Percentiles rank a stretch among this genome's conserved stretches.
These are phyloP conservation scores for Chionoecetes opilio DNA, from an alignment of 1,140 invertebrate genomes.

Conservation along the genomic window DNA sequence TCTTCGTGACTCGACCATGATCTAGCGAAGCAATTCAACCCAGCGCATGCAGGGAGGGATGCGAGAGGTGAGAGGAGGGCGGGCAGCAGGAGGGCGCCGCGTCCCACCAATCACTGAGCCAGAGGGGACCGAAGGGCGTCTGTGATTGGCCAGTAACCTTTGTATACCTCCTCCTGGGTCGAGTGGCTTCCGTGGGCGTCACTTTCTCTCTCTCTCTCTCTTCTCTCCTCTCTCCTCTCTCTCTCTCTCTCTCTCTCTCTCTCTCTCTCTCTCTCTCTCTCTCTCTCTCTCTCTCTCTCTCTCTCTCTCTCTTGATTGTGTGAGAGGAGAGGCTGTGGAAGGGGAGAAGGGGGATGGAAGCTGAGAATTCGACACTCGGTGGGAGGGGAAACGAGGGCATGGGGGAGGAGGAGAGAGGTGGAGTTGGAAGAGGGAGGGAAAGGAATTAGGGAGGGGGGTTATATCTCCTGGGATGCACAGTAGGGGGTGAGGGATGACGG, in stretches of 20 bases:
- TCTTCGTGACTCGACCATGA: neutral
- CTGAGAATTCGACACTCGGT: constrained; percentile 25
- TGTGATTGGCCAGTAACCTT: neutral
- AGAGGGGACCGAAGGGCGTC: neutral
- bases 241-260: constrained; percentile 60
- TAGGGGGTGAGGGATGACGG: constrained; percentile 6
- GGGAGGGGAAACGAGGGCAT: neutral
- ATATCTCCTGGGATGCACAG: constrained; percentile 27
- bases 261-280: constrained; percentile 60
- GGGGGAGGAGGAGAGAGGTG: neutral
- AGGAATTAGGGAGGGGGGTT: neutral
- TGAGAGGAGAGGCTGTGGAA: neutral
- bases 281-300: constrained; percentile 52
- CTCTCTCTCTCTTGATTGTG: constrained; percentile 9
- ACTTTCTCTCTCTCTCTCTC: constrained; percentile 49
- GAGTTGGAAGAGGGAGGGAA: neutral
- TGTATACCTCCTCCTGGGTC: neutral
- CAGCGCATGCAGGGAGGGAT: no score
- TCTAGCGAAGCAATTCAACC: neutral
- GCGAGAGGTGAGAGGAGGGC: neutral
- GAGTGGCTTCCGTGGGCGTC: neutral
- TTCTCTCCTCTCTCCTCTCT: constrained; percentile 36
- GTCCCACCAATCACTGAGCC: neutral
- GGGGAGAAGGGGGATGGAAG: neutral
- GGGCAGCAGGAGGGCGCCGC: neutral